Percentiles rank a stretch among this genome's conserved stretches.
These are phyloP conservation scores for Astropecten irregularis DNA, from an alignment of 53 echinoderm and acorn worm species.

Conservation along the genomic window DNA sequence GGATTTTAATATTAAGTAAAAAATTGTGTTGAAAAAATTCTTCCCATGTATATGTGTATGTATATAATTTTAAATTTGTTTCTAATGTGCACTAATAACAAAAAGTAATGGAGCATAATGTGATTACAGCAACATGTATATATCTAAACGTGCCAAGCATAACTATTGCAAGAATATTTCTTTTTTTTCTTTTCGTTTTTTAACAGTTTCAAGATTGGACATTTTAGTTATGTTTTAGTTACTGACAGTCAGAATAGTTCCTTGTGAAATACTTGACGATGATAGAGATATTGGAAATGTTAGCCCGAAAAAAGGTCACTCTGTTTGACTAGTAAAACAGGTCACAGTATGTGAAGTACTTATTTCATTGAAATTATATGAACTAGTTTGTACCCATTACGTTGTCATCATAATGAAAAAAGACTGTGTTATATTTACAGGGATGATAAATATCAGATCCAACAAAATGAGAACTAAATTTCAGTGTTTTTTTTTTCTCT, in stretches of 20 bases:
- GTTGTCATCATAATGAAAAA: background rate
- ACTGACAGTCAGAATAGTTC: background rate
- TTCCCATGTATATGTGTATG: background rate
- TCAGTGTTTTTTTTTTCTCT: background rate
- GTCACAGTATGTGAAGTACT: too few species aligned
- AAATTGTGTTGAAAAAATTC: background rate
- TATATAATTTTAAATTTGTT: background rate
- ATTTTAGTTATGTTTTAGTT: background rate
- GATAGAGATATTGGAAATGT: too few species aligned
- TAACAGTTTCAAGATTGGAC: background rate
- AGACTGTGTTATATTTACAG: background rate
- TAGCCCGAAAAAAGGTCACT: too few species aligned
- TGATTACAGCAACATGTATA: background rate
- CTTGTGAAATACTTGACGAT: too few species aligned
- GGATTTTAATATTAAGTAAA: background rate
- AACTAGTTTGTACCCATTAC: too few species aligned
- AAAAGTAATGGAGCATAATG: too few species aligned
- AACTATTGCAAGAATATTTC: background rate
- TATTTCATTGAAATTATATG: too few species aligned
- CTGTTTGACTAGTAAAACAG: too few species aligned
- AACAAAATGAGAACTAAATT: background rate
- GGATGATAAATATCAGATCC: background rate
- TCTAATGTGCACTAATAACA: constrained; percentile 5
- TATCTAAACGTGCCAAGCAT: background rate
- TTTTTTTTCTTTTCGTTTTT: background rate